Percentiles rank a stretch among this genome's conserved stretches.
Evolutionary conservation across 2,888 invertebrate species (phyloP).

Genomic region (Pyrochroa serraticornis): DNA sequence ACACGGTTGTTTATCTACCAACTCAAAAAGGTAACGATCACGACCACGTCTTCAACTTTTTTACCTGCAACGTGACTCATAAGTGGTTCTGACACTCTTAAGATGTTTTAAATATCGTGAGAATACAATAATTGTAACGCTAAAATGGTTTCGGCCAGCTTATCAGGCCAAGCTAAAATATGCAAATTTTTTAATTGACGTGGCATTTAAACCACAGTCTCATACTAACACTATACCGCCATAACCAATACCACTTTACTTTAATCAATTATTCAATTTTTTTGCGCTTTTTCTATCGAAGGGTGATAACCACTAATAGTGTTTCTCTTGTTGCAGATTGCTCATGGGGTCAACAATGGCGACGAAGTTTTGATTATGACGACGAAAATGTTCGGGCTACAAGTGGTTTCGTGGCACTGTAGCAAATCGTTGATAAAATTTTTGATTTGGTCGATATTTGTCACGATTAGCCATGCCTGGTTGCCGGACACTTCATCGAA

Average conservation of each 20-base stretch:
- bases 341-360: conserved; percentile 12
- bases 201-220: not conserved
- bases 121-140: conserved; percentile 6
- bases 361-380: conserved; percentile 9
- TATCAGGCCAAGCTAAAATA: not conserved
- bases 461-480: conserved; percentile 63
- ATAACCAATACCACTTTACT: not conserved
- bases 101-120: conserved; percentile 19
- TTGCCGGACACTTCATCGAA: conserved; percentile 74
- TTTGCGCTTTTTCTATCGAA: too few species aligned
- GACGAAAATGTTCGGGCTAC: conserved; percentile 14
- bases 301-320: not conserved
- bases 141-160: not conserved
- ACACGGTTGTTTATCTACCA: conserved; percentile 10
- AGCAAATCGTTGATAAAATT: conserved; percentile 7
- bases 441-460: conserved; percentile 27
- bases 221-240: too few species aligned
- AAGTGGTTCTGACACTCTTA: conserved; percentile 15
- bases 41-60: conserved; percentile 27
- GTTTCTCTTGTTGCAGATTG: conserved; percentile 19
- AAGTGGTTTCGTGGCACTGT: conserved; percentile 6
- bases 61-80: conserved; percentile 25
- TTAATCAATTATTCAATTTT: too few species aligned
- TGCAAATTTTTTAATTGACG: conserved; percentile 15
- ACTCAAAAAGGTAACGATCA: conserved; percentile 29